Base-by-base conservation (phyloP, 2,888 invertebrate species). In the Rhopalosiphum nymphaeae region DNA sequence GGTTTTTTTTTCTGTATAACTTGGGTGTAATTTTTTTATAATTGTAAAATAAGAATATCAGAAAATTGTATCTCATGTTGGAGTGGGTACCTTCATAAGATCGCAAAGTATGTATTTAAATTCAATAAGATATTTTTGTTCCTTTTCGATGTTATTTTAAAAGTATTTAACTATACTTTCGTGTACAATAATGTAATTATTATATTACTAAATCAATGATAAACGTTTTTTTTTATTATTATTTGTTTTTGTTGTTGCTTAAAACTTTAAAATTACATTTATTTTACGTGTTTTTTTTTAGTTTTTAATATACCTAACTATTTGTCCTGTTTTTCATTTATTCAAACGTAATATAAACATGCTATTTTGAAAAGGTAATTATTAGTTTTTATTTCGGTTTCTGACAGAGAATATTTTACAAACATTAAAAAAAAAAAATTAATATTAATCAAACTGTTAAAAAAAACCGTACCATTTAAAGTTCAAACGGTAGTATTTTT, bases 291-390 rank as follows among this genome's bases (percentile, higher is more conserved):
- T 56, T 89, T n/a, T 89, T 88, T n/a, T 89, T 56, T 78, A 36
- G 21, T 36, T 78, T 78, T 78, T 7, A 36, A 78, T 42, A 88
- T 89, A 36, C 42, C 26, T 42, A 56, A 42, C 49, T 88, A 53
- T 88, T 53, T 88, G 4, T 88, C 36, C 25, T 25, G 53, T 36
- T 53, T 88, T 88, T 88, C 53, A 78, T 78, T 78, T 78, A 78
- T 88, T 53, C 25, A 53, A 88, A 88, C n/a, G 88, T 11, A 88
- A 53, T 88, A 53, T 78, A 78, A 78, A 89, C 42, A 42, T 89
- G 36, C 56, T 89, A 56, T 56, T 57, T 57, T 89, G 1, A 57
- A 89, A 89, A 89, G 56, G 56, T 89, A 89, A 89, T 57, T 89
- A 56, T 57, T 89, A 53, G 21, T 87, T 87, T 86, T 49, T 49